These are phyloP conservation scores for Alviniconcha strummeri DNA, from an alignment of 2,888 invertebrate genomes.

Conservation along the genomic window DNA sequence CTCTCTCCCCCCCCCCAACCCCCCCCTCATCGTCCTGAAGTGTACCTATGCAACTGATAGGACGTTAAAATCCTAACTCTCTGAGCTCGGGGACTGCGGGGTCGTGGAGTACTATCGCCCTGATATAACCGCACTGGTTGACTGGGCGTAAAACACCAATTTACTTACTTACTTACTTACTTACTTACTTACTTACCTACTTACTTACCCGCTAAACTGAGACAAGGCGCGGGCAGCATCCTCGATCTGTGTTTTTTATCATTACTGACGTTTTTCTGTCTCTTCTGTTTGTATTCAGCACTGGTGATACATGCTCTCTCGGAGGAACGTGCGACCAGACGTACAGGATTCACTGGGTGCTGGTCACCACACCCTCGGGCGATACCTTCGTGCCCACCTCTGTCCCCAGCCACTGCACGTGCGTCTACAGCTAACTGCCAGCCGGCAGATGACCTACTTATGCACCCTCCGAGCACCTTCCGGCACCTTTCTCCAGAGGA, in stretches of 20 bases:
- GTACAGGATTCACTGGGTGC: neutral
- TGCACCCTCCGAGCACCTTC: neutral
- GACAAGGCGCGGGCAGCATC: no score
- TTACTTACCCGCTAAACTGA: neutral
- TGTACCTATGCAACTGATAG: no score
- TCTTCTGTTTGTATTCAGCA: neutral
- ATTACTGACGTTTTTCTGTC: neutral
- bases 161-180: neutral
- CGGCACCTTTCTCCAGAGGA: neutral
- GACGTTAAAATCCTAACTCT: no score
- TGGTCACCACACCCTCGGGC: neutral
- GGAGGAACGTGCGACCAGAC: neutral
- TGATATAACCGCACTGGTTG: no score
- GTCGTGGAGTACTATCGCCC: no score
- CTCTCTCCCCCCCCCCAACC: no score
- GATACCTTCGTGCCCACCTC: conserved; percentile 13
- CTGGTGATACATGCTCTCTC: neutral
- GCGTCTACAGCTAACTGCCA: conserved; percentile 5
- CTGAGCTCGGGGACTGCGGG: no score
- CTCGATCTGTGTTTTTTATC: neutral
- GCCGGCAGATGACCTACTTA: no score
- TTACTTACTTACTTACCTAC: neutral
- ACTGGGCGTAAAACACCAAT: no score
- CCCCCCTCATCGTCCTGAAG: no score
- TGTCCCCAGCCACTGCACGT: conserved; percentile 17